Percentiles rank a stretch among this genome's conserved stretches.
These are phyloP conservation scores for Amphipoea oculea DNA, from an alignment of 2,888 invertebrate species.

Conservation along the genomic window DNA sequence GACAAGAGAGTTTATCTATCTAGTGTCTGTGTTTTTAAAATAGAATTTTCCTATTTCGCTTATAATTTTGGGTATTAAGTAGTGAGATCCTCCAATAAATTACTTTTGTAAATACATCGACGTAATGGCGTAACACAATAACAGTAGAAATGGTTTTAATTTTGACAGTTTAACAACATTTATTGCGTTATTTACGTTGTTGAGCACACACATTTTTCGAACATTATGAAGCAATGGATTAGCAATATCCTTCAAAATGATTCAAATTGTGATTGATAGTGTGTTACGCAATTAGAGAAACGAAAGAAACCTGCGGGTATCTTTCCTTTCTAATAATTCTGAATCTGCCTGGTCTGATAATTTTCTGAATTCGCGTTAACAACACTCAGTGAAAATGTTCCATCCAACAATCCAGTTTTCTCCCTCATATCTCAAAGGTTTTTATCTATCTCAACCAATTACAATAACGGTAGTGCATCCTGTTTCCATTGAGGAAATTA, in stretches of 20 bases:
- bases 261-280: background rate
- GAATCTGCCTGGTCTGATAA: background rate
- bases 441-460: slow-evolving; percentile 47
- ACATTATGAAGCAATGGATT: background rate
- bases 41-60: background rate
- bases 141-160: background rate
- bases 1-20: background rate
- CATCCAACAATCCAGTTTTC: slow-evolving; percentile 38
- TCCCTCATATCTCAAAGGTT: slow-evolving; percentile 27
- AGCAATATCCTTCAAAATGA: background rate
- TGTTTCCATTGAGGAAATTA: slow-evolving; percentile 56
- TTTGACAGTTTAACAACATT: background rate
- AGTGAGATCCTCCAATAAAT: background rate
- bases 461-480: slow-evolving; percentile 52
- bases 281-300: background rate
- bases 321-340: background rate
- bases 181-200: background rate
- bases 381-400: background rate
- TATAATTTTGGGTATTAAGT: background rate
- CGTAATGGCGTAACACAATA: background rate
- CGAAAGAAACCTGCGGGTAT: background rate
- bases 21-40: background rate
- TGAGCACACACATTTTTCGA: background rate
- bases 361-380: background rate
- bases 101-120: background rate